Percentiles rank a stretch among this genome's conserved stretches.
These are phyloP conservation scores for Tenebrosternarchus preto DNA, from an alignment of 2,113 vertebrate species.

Conservation along the genomic window DNA sequence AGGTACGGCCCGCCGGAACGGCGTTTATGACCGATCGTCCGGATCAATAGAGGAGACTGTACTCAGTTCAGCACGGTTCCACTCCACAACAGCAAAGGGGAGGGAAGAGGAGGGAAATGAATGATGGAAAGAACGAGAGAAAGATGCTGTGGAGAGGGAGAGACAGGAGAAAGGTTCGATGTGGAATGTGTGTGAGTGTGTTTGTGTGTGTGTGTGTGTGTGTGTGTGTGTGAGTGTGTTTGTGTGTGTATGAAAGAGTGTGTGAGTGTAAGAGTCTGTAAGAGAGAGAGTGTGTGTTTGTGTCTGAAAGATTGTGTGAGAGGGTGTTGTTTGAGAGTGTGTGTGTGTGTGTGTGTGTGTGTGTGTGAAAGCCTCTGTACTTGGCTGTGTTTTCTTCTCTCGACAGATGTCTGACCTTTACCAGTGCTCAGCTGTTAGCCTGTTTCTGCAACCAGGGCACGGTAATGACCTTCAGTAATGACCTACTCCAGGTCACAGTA, in stretches of 20 bases:
- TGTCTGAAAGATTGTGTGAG: not conserved
- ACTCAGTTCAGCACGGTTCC: slow-evolving; percentile 62
- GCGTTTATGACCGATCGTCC: slow-evolving; percentile 54
- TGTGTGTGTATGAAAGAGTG: not conserved
- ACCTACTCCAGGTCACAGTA: too few species aligned
- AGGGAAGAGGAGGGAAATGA: slow-evolving; percentile 34
- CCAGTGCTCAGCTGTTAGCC: slow-evolving; percentile 63
- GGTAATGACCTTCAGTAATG: too few species aligned
- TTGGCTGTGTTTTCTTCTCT: slow-evolving; percentile 27
- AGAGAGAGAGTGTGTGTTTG: too few species aligned
- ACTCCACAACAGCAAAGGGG: slow-evolving; percentile 49
- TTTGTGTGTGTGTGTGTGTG: not conserved
- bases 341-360: too few species aligned
- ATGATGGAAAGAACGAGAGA: not conserved
- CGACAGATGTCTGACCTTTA: slow-evolving; percentile 64
- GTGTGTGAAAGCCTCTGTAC: not conserved
- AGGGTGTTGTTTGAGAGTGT: too few species aligned
- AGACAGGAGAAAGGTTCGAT: slow-evolving; percentile 36
- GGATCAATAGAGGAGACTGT: slow-evolving; percentile 64
- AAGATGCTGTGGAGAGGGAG: not conserved
- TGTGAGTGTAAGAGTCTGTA: not conserved
- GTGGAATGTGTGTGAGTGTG: not conserved
- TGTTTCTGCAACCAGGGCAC: slow-evolving; percentile 38
- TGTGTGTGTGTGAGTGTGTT: slow-evolving; percentile 2
- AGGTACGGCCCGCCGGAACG: slow-evolving; percentile 48